These are phyloP conservation scores for Eucera pruinosa DNA, from an alignment of 2,888 invertebrate species.

Conservation along the genomic window DNA sequence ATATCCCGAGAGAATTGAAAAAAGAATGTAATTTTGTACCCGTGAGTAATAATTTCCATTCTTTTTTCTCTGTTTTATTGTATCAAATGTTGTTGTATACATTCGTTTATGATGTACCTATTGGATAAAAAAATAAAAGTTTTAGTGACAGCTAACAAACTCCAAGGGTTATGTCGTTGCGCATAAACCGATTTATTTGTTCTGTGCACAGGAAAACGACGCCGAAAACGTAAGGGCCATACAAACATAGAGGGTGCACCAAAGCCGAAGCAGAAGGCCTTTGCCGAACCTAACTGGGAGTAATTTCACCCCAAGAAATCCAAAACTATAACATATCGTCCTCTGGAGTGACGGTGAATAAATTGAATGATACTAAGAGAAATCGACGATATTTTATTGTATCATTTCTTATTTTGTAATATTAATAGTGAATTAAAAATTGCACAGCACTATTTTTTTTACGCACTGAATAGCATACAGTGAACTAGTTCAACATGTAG, in stretches of 20 bases:
- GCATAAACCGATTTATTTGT: slow-evolving; percentile 74
- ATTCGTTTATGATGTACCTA: not conserved
- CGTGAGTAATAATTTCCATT: no score
- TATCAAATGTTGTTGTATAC: not conserved
- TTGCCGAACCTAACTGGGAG: slow-evolving; percentile 75
- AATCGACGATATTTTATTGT: slow-evolving; percentile 34
- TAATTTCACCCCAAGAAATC: slow-evolving; percentile 16
- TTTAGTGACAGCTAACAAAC: slow-evolving; percentile 57
- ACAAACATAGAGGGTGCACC: slow-evolving; percentile 40
- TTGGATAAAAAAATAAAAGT: not conserved
- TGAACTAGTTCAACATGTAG: not conserved
- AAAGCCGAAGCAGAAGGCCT: slow-evolving; percentile 67
- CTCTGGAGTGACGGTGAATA: not conserved
- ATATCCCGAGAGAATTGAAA: not conserved
- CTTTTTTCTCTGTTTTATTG: not conserved
- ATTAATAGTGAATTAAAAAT: not conserved
- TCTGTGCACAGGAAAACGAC: slow-evolving; percentile 79
- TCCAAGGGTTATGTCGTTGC: slow-evolving; percentile 65
- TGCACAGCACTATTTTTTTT: not conserved
- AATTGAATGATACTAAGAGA: slow-evolving; percentile 4
- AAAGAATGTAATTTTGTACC: not conserved
- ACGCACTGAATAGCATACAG: not conserved
- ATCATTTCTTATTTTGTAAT: slow-evolving; percentile 23
- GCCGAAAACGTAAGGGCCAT: slow-evolving; percentile 76
- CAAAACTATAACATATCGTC: not conserved